These are phyloP conservation scores for Hypanus sabinus DNA, from an alignment of 2,113 vertebrate species.

Conservation along the genomic window DNA sequence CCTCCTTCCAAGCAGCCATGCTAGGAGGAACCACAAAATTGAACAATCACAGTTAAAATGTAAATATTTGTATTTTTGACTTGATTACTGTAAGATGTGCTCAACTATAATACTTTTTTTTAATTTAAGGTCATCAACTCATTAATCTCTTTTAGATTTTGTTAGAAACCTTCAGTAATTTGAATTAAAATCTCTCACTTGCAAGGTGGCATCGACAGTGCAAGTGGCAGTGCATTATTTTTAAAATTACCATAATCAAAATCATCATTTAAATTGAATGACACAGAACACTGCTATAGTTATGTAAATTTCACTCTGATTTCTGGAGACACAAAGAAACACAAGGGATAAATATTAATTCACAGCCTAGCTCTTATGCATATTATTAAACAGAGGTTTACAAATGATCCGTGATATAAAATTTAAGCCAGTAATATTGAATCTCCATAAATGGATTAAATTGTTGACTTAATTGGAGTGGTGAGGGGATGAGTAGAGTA, in stretches of 20 bases:
- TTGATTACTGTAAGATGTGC: neutral
- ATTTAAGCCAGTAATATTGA: neutral
- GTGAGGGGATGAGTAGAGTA: neutral
- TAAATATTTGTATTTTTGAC: neutral
- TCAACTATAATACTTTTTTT: neutral
- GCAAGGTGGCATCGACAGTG: no score
- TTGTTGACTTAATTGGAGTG: neutral
- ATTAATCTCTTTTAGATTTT: neutral
- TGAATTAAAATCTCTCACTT: neutral
- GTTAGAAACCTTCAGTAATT: neutral
- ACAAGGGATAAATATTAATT: constrained; percentile 22
- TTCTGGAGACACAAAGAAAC: neutral
- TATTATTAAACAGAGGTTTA: neutral
- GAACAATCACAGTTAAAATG: neutral
- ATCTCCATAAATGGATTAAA: neutral
- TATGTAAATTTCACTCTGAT: constrained; percentile 15
- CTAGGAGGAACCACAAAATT: neutral
- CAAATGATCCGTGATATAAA: neutral
- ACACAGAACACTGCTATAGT: neutral
- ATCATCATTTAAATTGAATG: neutral
- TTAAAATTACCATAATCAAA: neutral
- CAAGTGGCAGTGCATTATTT: neutral
- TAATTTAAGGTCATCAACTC: neutral
- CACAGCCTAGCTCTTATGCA: neutral
- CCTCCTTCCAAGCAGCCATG: neutral